A percentile compares a stretch with the other conserved stretches of the same genome.
Evolutionary conservation across 2,888 invertebrate species (phyloP).

Genomic region (Proisotoma minuta): DNA sequence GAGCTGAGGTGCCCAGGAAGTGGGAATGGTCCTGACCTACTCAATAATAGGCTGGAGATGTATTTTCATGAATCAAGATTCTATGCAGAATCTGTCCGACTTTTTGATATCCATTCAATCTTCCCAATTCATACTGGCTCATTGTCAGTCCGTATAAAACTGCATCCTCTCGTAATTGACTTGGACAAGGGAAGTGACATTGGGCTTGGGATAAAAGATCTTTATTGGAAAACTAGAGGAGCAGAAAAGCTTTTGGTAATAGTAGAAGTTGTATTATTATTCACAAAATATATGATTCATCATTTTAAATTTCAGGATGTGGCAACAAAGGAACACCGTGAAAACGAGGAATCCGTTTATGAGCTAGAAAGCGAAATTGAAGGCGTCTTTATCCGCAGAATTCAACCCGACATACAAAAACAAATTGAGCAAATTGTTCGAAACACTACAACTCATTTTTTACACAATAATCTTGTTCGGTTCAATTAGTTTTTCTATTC

Average conservation of each 20-base stretch:
- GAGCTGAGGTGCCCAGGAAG: constrained; percentile 38
- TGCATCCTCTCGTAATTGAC: constrained; percentile 40
- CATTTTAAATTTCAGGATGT: constrained; percentile 20
- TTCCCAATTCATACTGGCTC: constrained; percentile 44
- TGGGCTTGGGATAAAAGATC: constrained; percentile 20
- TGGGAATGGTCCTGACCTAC: constrained; percentile 12
- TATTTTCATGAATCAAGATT: constrained; percentile 43
- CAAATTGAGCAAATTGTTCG: constrained; percentile 37
- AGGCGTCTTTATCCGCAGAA: constrained; percentile 37
- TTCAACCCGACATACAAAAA: constrained; percentile 43
- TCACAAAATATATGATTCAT: not conserved
- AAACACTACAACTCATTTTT: constrained; percentile 33
- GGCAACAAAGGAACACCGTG: constrained; percentile 43
- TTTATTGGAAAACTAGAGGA: constrained; percentile 16
- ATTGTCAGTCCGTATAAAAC: constrained; percentile 39
- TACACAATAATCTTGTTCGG: constrained; percentile 28
- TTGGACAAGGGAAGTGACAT: constrained; percentile 39
- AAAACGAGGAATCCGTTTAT: constrained; percentile 35
- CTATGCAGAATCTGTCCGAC: constrained; percentile 42
- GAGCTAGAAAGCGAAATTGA: constrained; percentile 46
- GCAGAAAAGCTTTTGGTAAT: not conserved
- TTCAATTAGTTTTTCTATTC: constrained; percentile 15
- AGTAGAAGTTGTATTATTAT: not conserved
- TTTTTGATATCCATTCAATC: constrained; percentile 46
- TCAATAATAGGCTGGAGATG: constrained; percentile 32